Conservation (phyloP, 2,797 vertebrate genomes). For the Ibycter americanus region DNA sequence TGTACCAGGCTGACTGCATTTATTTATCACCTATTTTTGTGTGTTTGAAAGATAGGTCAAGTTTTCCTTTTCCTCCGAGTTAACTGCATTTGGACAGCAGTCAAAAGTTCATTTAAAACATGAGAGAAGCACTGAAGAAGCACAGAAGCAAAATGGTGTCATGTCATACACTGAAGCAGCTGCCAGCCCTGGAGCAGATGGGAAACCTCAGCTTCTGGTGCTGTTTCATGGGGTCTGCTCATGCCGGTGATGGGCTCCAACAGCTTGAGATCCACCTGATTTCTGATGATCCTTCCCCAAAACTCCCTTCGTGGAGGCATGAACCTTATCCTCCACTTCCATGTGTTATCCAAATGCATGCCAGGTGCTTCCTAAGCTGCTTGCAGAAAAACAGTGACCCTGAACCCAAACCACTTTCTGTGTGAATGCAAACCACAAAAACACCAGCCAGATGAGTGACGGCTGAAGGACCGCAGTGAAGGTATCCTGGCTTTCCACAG, state of each 20-base stretch:
- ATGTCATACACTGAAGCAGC: conserved; percentile 7
- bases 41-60: conserved; percentile 58
- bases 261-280: background rate
- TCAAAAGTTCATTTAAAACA: conserved; percentile 72
- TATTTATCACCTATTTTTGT: conserved; percentile 72
- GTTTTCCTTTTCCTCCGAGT: conserved; percentile 51
- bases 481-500: background rate
- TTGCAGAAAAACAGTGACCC: background rate
- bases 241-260: background rate
- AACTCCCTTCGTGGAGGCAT: background rate
- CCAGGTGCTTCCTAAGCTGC: background rate
- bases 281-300: background rate
- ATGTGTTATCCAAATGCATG: rapidly evolving
- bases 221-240: background rate
- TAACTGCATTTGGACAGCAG: conserved; percentile 56
- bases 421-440: background rate
- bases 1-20: conserved; percentile 6
- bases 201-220: background rate
- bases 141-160: conserved; percentile 47
- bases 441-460: background rate
- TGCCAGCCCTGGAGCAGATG: conserved; percentile 5
- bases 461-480: background rate
- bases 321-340: background rate
- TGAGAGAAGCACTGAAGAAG: conserved; percentile 57
- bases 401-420: background rate